A percentile compares a stretch with the other conserved stretches of the same genome.
Evolutionary conservation across 2,888 invertebrate genomes (phyloP).

Genomic region (Gari tellinella): DNA sequence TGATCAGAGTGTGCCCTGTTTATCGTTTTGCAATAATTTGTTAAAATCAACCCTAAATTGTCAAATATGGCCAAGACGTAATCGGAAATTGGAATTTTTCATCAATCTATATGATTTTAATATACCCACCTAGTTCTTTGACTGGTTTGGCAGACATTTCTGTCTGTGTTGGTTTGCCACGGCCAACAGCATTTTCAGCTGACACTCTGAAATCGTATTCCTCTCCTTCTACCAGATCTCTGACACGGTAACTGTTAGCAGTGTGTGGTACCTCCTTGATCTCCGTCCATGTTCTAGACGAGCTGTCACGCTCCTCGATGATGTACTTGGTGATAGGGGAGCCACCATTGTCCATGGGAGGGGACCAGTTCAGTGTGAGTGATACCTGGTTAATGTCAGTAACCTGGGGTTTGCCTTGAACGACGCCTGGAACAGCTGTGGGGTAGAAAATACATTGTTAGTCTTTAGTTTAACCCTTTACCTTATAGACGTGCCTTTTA

Average conservation of each 20-base stretch:
- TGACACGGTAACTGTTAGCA: conserved; percentile 46
- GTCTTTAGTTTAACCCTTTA: too few relatives aligned
- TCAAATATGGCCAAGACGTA: too few relatives aligned
- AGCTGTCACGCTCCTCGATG: conserved; percentile 88
- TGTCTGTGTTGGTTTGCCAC: conserved; percentile 85
- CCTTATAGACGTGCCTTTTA: too few relatives aligned
- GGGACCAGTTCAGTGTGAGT: conserved; percentile 88
- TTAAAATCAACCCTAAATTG: too few relatives aligned
- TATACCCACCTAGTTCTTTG: conserved; percentile 74
- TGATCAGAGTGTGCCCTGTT: too few relatives aligned
- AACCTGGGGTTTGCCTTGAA: conserved; percentile 87
- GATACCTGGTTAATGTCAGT: conserved; percentile 93
- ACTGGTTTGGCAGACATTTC: conserved; percentile 85
- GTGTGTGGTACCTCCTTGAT: conserved; percentile 63
- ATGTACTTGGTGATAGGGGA: conserved; percentile 76
- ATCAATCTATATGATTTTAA: too few relatives aligned
- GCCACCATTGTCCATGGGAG: conserved; percentile 79
- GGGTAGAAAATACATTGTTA: background rate
- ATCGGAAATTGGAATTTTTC: too few relatives aligned
- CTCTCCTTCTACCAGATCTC: conserved; percentile 92
- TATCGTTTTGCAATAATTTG: too few relatives aligned
- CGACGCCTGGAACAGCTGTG: conserved; percentile 81
- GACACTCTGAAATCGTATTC: conserved; percentile 94
- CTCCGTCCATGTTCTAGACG: conserved; percentile 90
- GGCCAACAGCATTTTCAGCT: conserved; percentile 95